Evolutionary conservation across 92 coral and sea anemone genomes (phyloP).

Genomic region (Epizoanthus ramosus): DNA sequence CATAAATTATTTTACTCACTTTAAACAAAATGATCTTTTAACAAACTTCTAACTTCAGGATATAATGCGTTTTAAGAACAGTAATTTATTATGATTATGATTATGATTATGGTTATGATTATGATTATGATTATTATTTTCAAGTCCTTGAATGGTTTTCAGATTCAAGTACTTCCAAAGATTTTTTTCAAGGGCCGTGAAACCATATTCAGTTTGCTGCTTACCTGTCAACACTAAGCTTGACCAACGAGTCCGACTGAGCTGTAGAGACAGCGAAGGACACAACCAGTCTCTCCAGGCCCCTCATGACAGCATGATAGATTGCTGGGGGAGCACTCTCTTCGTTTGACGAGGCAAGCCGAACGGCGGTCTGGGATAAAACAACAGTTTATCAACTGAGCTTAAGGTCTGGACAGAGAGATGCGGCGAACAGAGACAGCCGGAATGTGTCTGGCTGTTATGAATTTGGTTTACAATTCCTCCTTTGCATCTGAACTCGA

Average conservation of each 20-base stretch:
- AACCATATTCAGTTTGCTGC: slow-evolving; percentile 4
- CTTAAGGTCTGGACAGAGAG: background rate
- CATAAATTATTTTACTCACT: too few relatives aligned
- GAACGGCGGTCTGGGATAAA: slow-evolving; percentile 78
- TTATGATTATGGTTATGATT: too few relatives aligned
- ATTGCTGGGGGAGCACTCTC: slow-evolving; percentile 92
- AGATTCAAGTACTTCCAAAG: background rate
- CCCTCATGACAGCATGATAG: slow-evolving; percentile 93
- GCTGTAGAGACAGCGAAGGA: slow-evolving; percentile 92
- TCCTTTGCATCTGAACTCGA: background rate
- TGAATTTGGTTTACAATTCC: background rate
- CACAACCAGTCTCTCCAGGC: slow-evolving; percentile 97
- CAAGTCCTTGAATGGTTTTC: background rate
- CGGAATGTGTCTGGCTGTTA: background rate
- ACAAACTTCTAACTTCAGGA: too few relatives aligned
- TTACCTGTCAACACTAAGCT: slow-evolving; percentile 96
- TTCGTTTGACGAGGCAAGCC: slow-evolving; percentile 90
- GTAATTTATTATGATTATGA: too few relatives aligned
- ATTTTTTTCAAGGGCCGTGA: background rate
- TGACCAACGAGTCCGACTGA: slow-evolving; percentile 90
- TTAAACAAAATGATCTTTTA: too few relatives aligned
- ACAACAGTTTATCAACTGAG: background rate
- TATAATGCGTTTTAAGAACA: too few relatives aligned
- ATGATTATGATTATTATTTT: background rate
- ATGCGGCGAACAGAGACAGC: background rate